Base-by-base conservation (phyloP, 2,888 invertebrate species). In the Amphipyra tragopoginis region DNA sequence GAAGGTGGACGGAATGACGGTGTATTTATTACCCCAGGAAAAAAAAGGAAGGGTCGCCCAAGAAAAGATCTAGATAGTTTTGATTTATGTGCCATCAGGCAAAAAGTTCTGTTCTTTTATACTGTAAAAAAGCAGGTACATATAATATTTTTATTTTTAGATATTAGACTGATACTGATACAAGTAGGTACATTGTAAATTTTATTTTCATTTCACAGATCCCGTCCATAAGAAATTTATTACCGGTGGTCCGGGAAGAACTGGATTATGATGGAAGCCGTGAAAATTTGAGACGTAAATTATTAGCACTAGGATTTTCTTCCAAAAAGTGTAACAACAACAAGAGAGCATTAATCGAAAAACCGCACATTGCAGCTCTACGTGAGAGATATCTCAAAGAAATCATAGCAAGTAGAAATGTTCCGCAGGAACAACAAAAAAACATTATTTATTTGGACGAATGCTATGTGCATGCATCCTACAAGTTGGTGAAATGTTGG, bases 391-490 rank as follows among this genome's bases (percentile, higher is more conserved):
- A 75, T 47, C 54, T 75, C n/a, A 43, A 42, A 7, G n/a, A 21
- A 7, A 74, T 76, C 9, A 59, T 64, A 14, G 36, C 48, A 26
- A 78, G 75, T 34, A 45, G 75, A 48, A 56, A 65, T 45, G 60
- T 73, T 49, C 74, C 79, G 5, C 55, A 65, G 49, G 76, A 75
- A 14, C 43, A 71, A 0, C 42, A 52, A 68, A 70, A 75, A 63
- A 13, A 74, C 40, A 72, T 79, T n/a, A 67, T 80, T 47, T 79
- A 77, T 64, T 52, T 80, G n/a, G 79, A 81, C 72, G 80, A 81
- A 49, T 81, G 76, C 48, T 79, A 79, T 40, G 69, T 79, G 26
- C 78, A 81, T 48, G 45, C 50, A 4, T 72, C 68, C 3, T 75
- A 72, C 45, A 77, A 71, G 52, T 21, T 73, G 14, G 69, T 58